Conservation (phyloP, 1,140 invertebrate species). For the Mycetomoellerius zeteki region DNA sequence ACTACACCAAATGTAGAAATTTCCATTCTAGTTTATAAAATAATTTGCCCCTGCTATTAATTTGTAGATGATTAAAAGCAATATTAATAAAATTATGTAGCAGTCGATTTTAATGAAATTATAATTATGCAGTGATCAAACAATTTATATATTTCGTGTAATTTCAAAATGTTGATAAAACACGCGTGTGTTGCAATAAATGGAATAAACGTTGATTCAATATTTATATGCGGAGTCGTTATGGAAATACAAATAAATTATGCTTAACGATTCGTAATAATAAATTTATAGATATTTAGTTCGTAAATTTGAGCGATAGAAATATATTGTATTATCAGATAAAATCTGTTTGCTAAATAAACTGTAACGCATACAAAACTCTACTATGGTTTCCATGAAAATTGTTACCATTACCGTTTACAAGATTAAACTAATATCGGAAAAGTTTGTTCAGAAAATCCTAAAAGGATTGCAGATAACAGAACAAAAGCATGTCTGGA, state of each 20-base stretch:
- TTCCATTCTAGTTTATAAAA: not conserved
- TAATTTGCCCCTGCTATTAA: not conserved
- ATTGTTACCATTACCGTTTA: not conserved
- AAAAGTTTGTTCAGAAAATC: constrained; percentile 33
- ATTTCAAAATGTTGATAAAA: constrained; percentile 15
- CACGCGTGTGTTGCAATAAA: constrained; percentile 1
- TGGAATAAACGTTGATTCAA: constrained; percentile 8
- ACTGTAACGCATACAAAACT: not conserved
- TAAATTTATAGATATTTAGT: constrained; percentile 23
- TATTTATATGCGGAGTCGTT: constrained; percentile 13
- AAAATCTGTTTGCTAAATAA: constrained; percentile 9
- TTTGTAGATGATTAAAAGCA: constrained; percentile 2
- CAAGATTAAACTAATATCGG: constrained; percentile 63
- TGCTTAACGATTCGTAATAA: constrained; percentile 38
- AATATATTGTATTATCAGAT: not conserved
- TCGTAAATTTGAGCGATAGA: not conserved
- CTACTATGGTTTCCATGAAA: not conserved
- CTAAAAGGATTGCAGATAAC: constrained; percentile 17
- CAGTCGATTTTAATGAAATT: not conserved
- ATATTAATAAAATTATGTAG: constrained; percentile 8
- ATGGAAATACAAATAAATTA: constrained; percentile 17
- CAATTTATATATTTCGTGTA: not conserved
- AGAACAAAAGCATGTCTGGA: constrained; percentile 16
- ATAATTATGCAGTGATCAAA: not conserved
- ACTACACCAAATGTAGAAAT: too few species aligned